Evolutionary conservation across 2,113 vertebrate species (phyloP), one percentile per base, ranked within the genome.

Genomic region (Entomyzon cyanotis): DNA sequence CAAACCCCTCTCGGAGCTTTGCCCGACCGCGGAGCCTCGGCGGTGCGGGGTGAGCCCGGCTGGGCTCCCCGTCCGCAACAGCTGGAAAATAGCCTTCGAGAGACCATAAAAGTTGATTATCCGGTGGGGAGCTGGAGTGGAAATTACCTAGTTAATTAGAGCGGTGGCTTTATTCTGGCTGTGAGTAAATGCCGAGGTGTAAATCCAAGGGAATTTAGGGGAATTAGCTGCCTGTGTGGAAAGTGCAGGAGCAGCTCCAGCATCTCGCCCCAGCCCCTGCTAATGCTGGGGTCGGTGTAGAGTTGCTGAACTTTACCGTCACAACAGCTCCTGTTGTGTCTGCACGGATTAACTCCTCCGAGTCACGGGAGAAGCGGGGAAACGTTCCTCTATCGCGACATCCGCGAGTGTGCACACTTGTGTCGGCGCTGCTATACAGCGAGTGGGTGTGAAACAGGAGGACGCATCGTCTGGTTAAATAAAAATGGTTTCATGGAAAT

Each of bases 131-230:
- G 39, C 52, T 63, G 73, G 79, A 79, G 84, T 91, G 86, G 39
- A 94, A 95, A 81, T 80, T 33, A 89, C 71, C 85, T 60, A 93
- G 96, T 97, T 98, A 97, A 98, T 98, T 96, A 98, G 97, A 94
- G 77, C 82, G 35, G 91, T 92, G 91, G 79, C 55, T 87, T 83
- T 93, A 94, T 91, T 96, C 96, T 87, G 30, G 31, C 96, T 93
- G 89, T 73, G 59, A 91, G 96, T 97, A 95, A 97, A 94, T 56
- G 79, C 63, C 80, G 94, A 97, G 96, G 98, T 98, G 98, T 95
- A 98, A 98, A 98, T 98, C 98, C 98, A 59, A 18, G 95, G 95
- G 97, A 97, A 98, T 98, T 97, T 92, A 89, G 84, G 89, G 94
- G 96, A 97, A 97, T 98, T 97, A 97, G 87, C 94, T 95, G 71